Evolutionary conservation across 2,797 vertebrate species (phyloP), one percentile per base, ranked within the genome.

Genomic region (Telmatherina bonti): DNA sequence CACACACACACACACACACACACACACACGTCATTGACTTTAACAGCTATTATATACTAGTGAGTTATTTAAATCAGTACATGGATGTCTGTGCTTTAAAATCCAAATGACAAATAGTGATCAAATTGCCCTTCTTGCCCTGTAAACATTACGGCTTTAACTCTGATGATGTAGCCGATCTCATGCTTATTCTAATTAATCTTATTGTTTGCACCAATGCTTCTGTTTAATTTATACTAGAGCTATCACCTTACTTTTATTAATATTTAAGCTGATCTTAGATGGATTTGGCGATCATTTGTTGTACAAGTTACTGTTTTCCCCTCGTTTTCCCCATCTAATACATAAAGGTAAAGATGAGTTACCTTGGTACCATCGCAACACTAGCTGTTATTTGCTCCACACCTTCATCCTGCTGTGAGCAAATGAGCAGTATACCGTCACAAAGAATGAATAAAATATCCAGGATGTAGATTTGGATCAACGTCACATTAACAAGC

Each of bases 91-190:
- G 30, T 30, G n/a, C 33, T 71, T 7, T 47, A 26, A 56, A 57
- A 52, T 64, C 20, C n/a, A 63, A 58, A 53, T 27, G 18, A n/a
- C 31, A 64, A 33, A 35, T 22, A 45, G 59, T 16, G 3, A 5
- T 33, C 62, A 45, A 38, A 60, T 61, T 56, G 53, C 59, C 29
- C n/a, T 11, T 63, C 18, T 43, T 22, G 27, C 2, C 1, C 13
- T 59, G 18, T 55, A 63, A 70, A 79, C 57, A 68, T 24, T 26
- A 29, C 1, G 47, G 22, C 61, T 65, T 38, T 38, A 38, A 24
- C 45, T 66, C 15, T 59, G 30, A 54, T 60, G 58, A 26, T 9
- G 20, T n/a, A n/a, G 33, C 43, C 49, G 36, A 0, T n/a, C 43
- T 36, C 2, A 10, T 47, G 51, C 57, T 61, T 7, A 31, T 72